Evolutionary conservation across 2,888 invertebrate species (phyloP), one percentile per base, ranked within the genome.

Genomic region (Apoda limacodes): DNA sequence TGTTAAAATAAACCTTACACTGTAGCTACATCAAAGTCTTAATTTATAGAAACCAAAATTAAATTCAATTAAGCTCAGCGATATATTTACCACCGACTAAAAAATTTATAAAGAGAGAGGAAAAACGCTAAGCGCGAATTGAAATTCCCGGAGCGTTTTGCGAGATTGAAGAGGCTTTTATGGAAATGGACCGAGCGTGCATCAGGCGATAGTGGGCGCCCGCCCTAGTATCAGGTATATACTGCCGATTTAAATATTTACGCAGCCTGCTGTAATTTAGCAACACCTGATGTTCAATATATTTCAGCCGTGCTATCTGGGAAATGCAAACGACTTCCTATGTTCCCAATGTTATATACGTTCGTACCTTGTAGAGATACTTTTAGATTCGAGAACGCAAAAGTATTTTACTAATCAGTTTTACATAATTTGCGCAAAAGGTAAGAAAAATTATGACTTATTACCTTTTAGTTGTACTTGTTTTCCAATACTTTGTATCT

Each of bases 141-240:
- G 70, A 74, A 75, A 78, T 78, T 78, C 80, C 65, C 66, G 59
- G 57, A 75, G 59, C 75, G 75, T 72, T 76, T 70, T 67, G 65
- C 60, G 70, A 74, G 75, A 76, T 75, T 76, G 74, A 78, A 75
- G 76, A 76, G 76, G 74, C 76, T 80, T 80, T 80, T 78, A 80
- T 80, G 76, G 74, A 75, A 80, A 80, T 76, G 67, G 71, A 66
- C 66, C 57, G 56, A 52, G 66, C 65, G 71, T 70, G 68, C 71
- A 65, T 60, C 63, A 52, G 57, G 51, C 62, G 68, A 69, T 74
- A 70, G 70, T 41, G 30, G 36, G 48, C 48, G 37, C 42, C 50
- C 52, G 42, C 59, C 55, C 59, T 57, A n/a, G n/a, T n/a, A n/a
- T n/a, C n/a, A n/a, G n/a, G n/a, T n/a, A n/a, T 59, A 62, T 62